Conservation (phyloP, 2,888 invertebrate genomes). For the Sinhomidia bicolor region DNA sequence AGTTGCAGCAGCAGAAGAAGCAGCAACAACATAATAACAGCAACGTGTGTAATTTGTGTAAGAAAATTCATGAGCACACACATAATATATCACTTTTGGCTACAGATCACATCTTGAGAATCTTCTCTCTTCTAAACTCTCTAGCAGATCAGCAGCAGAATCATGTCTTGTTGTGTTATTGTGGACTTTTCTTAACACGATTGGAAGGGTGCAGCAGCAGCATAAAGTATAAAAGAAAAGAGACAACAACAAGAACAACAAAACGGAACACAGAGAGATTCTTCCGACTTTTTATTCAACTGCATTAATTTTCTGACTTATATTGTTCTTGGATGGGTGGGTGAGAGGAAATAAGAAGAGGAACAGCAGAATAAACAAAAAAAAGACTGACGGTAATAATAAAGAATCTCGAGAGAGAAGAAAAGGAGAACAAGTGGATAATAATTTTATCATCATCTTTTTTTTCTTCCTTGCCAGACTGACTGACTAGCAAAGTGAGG, state of each 20-base stretch:
- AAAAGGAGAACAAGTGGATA: conserved; percentile 2
- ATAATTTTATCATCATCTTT: not conserved
- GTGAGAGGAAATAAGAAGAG: not conserved
- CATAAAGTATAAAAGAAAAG: not conserved
- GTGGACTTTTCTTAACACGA: not conserved
- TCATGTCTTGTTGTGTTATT: conserved; percentile 38
- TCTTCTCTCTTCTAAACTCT: not conserved
- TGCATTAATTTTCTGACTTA: conserved; percentile 17
- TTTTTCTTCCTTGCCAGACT: conserved; percentile 13
- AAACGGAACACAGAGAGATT: not conserved
- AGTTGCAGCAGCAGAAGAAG: not conserved
- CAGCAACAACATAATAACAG: not conserved
- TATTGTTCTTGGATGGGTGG: not conserved
- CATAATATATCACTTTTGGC: conserved; percentile 21
- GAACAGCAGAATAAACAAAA: not conserved
- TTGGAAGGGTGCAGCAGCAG: not conserved
- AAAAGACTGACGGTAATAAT: not conserved
- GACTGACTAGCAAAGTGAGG: not conserved
- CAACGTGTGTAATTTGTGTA: conserved; percentile 9
- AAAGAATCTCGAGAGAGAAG: not conserved
- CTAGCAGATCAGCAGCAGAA: conserved; percentile 8
- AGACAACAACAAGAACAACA: not conserved
- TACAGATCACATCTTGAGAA: not conserved
- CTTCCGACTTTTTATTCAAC: not conserved
- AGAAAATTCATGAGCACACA: conserved; percentile 39